Conservation (phyloP, 2,113 vertebrate species). For the Microtus oregoni region DNA sequence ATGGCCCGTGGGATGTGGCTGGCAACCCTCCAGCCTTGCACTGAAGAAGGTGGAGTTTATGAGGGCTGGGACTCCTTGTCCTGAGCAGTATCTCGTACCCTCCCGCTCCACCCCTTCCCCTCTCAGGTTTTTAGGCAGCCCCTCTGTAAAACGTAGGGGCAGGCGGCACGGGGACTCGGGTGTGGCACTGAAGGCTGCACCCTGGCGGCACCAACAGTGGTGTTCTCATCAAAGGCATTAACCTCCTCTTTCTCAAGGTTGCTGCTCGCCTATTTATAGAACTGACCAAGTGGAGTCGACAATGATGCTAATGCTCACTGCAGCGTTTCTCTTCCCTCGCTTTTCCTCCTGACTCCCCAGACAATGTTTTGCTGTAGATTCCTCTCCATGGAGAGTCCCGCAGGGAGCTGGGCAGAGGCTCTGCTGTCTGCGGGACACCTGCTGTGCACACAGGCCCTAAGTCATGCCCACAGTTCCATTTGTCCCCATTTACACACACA, state of each 20-base stretch:
- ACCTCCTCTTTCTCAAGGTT: constrained; percentile 73
- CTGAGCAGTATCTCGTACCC: background rate
- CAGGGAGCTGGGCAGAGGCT: background rate
- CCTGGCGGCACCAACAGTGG: background rate
- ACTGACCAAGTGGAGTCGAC: constrained; percentile 61
- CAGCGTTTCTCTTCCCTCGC: background rate
- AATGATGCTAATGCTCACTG: background rate
- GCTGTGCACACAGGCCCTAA: background rate
- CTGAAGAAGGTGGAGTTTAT: background rate
- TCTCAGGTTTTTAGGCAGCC: background rate
- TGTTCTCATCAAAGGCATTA: constrained; percentile 58
- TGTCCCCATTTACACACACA: fast-evolving
- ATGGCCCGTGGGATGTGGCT: background rate
- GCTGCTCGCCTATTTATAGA: constrained; percentile 77
- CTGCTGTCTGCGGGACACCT: background rate
- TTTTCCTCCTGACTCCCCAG: background rate
- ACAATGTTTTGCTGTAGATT: background rate
- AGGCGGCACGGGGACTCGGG: fast-evolving
- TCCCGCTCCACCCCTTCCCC: background rate
- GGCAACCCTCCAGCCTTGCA: background rate
- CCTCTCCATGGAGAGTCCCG: background rate
- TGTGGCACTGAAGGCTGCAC: background rate
- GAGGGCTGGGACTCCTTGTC: background rate
- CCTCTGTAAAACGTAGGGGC: background rate
- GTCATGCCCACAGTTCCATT: fast-evolving